These are phyloP conservation scores for Vidua macroura DNA, from an alignment of 2,113 vertebrate species.

Conservation along the genomic window DNA sequence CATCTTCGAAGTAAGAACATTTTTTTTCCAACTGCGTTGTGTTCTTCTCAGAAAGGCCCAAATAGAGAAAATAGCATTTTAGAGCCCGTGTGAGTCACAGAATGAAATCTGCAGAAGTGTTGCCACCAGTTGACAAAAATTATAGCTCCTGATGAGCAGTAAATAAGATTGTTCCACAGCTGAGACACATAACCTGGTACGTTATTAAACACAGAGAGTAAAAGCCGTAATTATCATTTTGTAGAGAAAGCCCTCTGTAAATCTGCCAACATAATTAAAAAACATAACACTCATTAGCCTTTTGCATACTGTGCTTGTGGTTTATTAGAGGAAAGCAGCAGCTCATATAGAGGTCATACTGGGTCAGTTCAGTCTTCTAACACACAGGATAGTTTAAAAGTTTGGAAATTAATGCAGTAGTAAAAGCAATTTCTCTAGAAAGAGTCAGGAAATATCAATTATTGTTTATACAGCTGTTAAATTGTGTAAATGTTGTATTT, in stretches of 20 bases:
- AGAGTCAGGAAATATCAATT: neutral
- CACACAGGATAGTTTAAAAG: neutral
- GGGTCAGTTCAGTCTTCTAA: neutral
- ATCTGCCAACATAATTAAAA: conserved; percentile 36
- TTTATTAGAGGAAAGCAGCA: conserved; percentile 19
- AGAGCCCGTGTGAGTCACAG: neutral
- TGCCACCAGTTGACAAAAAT: conserved; percentile 7
- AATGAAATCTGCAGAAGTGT: conserved; percentile 4
- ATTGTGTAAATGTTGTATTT: neutral
- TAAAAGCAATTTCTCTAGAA: neutral
- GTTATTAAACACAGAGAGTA: conserved; percentile 18
- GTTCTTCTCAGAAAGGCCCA: conserved; percentile 8
- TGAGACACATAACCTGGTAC: conserved; percentile 37
- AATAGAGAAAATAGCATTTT: neutral
- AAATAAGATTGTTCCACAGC: conserved; percentile 32
- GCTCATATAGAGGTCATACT: neutral
- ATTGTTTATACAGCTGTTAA: neutral
- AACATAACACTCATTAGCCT: conserved; percentile 31
- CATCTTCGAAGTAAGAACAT: neutral
- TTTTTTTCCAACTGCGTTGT: neutral
- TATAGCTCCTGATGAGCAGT: conserved; percentile 8
- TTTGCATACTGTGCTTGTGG: neutral
- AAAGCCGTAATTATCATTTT: conserved; percentile 11
- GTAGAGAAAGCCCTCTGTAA: conserved; percentile 21
- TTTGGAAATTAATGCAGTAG: neutral